These are phyloP conservation scores for Cygnus atratus DNA, from an alignment of 2,113 vertebrate genomes.

Conservation along the genomic window DNA sequence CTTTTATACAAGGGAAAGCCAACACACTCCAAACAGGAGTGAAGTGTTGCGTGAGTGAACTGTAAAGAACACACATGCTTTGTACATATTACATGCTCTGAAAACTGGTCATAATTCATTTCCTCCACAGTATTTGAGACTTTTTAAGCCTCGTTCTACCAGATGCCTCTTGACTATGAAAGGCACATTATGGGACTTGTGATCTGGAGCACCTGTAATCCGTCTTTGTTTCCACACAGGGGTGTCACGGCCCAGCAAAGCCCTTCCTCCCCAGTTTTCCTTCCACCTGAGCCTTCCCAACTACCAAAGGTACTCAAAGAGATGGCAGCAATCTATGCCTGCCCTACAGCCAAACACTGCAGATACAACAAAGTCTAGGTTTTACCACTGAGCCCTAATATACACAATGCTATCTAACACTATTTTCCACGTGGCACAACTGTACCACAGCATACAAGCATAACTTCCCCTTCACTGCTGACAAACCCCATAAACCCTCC, in stretches of 20 bases:
- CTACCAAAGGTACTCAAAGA: background rate
- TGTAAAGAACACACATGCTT: background rate
- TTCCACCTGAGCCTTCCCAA: background rate
- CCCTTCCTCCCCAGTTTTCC: background rate
- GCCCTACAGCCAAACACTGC: background rate
- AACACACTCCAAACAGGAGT: background rate
- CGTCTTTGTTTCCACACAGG: background rate
- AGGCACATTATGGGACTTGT: background rate
- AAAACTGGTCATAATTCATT: background rate
- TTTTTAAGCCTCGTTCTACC: background rate
- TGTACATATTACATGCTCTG: background rate
- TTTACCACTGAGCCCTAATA: background rate
- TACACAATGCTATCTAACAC: background rate
- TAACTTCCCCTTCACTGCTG: background rate
- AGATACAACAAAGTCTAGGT: background rate
- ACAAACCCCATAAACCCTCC: background rate
- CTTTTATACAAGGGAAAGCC: background rate
- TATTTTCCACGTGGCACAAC: background rate
- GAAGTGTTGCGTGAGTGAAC: background rate
- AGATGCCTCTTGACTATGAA: background rate
- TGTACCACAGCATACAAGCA: accelerated
- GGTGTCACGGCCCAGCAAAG: background rate
- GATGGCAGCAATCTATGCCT: background rate
- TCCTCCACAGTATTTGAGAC: background rate
- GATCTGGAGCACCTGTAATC: background rate